Evolutionary conservation across 2,888 invertebrate genomes (phyloP), one percentile per base, ranked within the genome.

Genomic region (Cryptus viduatorius): DNA sequence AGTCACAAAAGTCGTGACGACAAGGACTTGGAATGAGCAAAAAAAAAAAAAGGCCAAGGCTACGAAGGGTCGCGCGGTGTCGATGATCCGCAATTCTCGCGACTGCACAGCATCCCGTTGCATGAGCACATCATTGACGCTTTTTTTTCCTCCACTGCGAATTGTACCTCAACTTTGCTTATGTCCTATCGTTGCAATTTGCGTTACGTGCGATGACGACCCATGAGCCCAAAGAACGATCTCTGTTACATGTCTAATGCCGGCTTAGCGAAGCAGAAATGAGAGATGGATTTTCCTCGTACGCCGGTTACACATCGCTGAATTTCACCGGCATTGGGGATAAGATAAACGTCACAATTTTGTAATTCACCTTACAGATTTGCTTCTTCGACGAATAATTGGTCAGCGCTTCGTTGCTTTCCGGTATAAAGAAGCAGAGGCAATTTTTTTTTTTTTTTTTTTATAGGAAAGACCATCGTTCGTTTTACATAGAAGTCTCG

Each of bases 1-100:
- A 59, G 14, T 4, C 12, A 37, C 37, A 14, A 29, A 24, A 59
- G 29, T 19, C 19, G 24, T 29, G 29, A 59, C 4, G 29, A 29
- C 24, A 12, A 59, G 59, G 1, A 59, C 4, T 12, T 29, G 24
- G 24, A 59, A 59, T 24, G 29, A 59, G 19, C 3, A 4, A 56
- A 3, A 59, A 59, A 46, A 46, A 46, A 5, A 46, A 19, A 59
- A 53, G 29, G 46, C 73, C 73, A 73, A 73, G 73, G 73, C 44
- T 10, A 44, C 29, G 7, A 10, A 48, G 37, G 46, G 61, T 73
- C 73, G 59, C 0, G 4, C 10, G 61, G 5, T 73, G 59, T 61
- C 46, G 61, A 61, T 61, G 73, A 73, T 73, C 73, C 44, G 46
- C 31, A 29, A 73, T 61, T 16, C 29, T 59, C 59, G 29, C 73